phyloP scores from a whole-genome alignment of 2,888 invertebrate species.

The Sphaerophoria taeniata region DNA sequence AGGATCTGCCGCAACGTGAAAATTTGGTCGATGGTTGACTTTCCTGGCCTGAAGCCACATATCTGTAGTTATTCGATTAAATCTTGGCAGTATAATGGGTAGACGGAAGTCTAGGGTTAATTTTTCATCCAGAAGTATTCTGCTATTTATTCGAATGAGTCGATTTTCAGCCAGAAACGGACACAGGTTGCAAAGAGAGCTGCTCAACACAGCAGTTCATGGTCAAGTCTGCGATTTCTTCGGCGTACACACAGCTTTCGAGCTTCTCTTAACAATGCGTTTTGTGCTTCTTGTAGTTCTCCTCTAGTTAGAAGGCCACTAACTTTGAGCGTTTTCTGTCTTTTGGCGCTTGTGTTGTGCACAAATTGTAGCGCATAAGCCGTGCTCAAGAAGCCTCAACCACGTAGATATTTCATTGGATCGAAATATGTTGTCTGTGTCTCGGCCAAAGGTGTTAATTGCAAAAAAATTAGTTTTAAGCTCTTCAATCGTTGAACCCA shows the following conservation, averaged over 20 bases:
- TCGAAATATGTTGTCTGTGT: neutral
- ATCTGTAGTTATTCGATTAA: slow-evolving; percentile 13
- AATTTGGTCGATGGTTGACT: too few relatives aligned
- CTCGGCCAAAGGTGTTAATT: neutral
- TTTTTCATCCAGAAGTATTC: neutral
- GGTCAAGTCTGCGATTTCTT: slow-evolving; percentile 4
- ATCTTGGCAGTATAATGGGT: slow-evolving; percentile 27
- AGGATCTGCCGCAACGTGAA: too few relatives aligned
- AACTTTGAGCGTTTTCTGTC: neutral
- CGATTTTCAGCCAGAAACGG: slow-evolving; percentile 7
- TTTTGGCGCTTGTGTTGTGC: neutral
- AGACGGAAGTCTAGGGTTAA: neutral
- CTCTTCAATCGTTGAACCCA: neutral
- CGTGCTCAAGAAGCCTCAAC: neutral
- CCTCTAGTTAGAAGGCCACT: neutral
- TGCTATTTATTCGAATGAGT: slow-evolving; percentile 3
- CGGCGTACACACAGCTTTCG: neutral
- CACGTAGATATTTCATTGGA: slow-evolving; percentile 3
- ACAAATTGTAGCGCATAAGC: neutral
- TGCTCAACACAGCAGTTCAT: neutral
- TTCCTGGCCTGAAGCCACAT: too few relatives aligned
- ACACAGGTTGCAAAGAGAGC: neutral
- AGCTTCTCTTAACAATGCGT: neutral
- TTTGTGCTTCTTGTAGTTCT: neutral
- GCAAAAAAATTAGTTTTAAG: neutral